Conservation (phyloP, 1,140 invertebrate species). For the Homalodisca vitripennis region DNA sequence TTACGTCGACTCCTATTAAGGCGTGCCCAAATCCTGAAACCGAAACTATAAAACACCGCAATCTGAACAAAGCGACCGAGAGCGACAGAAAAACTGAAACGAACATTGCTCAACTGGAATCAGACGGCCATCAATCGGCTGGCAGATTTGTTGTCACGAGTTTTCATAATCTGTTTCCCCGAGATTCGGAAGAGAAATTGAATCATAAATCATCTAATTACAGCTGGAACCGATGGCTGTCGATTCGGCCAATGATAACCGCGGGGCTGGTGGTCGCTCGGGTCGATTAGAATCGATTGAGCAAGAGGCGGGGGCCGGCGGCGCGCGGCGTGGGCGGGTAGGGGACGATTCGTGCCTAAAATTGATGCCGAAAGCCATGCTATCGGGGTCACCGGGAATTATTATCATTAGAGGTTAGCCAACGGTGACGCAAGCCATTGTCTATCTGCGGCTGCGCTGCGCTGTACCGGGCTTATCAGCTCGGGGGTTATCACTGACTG, state of each 20-base stretch:
- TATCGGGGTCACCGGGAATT: constrained; percentile 25
- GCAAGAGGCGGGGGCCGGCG: neutral
- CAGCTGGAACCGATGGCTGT: neutral
- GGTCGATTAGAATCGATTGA: no score
- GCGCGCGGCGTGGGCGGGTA: neutral
- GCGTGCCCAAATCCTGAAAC: no score
- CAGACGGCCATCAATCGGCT: neutral
- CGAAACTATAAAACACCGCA: no score
- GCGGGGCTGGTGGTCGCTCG: neutral
- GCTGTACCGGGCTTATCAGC: constrained; percentile 5
- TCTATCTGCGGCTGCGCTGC: constrained; percentile 13
- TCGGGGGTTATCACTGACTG: neutral
- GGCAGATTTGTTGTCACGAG: neutral
- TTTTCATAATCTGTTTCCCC: neutral
- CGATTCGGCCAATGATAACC: neutral
- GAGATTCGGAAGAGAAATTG: constrained; percentile 13
- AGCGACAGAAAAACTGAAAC: neutral
- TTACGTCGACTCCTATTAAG: no score
- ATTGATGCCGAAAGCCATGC: constrained; percentile 24
- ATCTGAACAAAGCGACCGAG: no score
- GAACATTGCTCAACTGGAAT: neutral
- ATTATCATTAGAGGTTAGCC: constrained; percentile 26
- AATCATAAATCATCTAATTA: constrained; percentile 22
- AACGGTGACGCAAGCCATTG: constrained; percentile 21
- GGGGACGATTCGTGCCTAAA: constrained; percentile 22